Conservation (phyloP, 2,888 invertebrate genomes). For the Dryadula phaetusa region DNA sequence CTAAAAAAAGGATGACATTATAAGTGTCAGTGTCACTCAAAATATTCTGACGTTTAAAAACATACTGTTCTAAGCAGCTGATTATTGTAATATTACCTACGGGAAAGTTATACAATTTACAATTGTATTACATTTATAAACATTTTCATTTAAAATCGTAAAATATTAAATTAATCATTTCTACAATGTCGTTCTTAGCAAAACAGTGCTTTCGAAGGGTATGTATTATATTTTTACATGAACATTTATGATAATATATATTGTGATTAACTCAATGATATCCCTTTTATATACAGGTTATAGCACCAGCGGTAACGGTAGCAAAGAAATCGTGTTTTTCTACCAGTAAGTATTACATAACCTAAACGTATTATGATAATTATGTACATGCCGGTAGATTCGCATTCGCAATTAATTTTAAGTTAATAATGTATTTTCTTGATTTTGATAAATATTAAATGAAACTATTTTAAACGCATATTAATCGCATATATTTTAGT, state of each 20-base stretch:
- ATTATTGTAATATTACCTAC: slow-evolving; percentile 6
- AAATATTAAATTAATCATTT: not conserved
- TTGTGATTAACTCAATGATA: not conserved
- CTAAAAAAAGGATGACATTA: not conserved
- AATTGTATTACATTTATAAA: not conserved
- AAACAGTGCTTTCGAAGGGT: slow-evolving; percentile 67
- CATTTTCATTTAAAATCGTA: no score
- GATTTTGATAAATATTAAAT: no score
- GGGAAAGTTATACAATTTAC: slow-evolving; percentile 11
- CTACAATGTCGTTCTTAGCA: slow-evolving; percentile 64
- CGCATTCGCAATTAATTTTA: no score
- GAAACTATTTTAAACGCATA: no score
- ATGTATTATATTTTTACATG: slow-evolving; percentile 42
- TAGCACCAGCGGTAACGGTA: slow-evolving; percentile 59
- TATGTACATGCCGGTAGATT: slow-evolving; percentile 1
- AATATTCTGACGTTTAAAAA: slow-evolving; percentile 6
- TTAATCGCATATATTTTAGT: no score
- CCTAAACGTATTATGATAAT: slow-evolving; percentile 28
- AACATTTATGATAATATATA: not conserved
- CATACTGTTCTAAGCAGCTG: not conserved
- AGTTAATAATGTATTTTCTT: not conserved
- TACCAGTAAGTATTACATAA: slow-evolving; percentile 66
- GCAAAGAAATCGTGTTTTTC: slow-evolving; percentile 64
- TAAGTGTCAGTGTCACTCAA: not conserved
- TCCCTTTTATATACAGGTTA: slow-evolving; percentile 54